Evolutionary conservation across 2,113 vertebrate species (phyloP).

Genomic region (Crocuta crocuta): DNA sequence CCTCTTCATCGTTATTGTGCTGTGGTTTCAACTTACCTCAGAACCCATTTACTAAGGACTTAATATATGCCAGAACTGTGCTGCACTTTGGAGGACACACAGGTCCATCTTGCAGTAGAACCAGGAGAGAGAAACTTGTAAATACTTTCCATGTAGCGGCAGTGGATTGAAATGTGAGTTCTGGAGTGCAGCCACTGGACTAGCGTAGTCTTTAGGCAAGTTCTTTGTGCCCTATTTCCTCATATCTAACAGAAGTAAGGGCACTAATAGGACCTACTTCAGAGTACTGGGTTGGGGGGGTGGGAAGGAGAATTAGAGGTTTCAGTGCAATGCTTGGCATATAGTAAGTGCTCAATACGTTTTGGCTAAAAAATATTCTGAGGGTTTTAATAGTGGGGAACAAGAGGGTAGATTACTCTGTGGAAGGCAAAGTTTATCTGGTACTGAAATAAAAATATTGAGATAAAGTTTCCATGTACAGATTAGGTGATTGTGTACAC

Average conservation of each 20-base stretch:
- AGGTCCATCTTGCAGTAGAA: background rate
- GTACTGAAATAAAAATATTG: conserved; percentile 21
- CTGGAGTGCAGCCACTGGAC: background rate
- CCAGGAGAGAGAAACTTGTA: background rate
- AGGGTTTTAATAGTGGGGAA: background rate
- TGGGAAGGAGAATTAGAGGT: background rate
- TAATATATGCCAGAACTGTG: background rate
- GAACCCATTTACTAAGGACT: background rate
- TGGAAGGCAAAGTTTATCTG: conserved; percentile 6
- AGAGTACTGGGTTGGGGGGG: background rate
- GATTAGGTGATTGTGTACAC: background rate
- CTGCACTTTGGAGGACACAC: background rate
- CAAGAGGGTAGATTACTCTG: background rate
- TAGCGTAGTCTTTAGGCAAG: background rate
- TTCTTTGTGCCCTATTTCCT: background rate
- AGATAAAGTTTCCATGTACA: conserved; percentile 38
- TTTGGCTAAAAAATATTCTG: background rate
- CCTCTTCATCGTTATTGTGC: background rate
- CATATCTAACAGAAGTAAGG: background rate
- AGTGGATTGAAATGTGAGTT: background rate
- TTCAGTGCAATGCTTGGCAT: background rate
- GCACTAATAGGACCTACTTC: background rate
- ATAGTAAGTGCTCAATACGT: background rate
- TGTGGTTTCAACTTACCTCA: conserved; percentile 8
- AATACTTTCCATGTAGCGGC: background rate